These are phyloP conservation scores for Heliconius hortense DNA, from an alignment of 2,888 invertebrate genomes.

Conservation along the genomic window DNA sequence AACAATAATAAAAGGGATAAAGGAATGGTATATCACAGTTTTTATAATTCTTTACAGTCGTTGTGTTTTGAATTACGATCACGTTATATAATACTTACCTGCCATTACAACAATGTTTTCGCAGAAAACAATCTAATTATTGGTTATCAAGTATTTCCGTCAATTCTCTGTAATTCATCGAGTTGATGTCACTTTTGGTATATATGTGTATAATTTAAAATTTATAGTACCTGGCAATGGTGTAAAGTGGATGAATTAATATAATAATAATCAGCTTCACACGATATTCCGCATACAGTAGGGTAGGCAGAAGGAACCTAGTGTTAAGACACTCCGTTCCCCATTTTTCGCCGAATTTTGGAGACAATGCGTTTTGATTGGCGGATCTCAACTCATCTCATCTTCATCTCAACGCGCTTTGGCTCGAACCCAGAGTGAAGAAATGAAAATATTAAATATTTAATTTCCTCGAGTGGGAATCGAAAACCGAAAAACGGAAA, in stretches of 20 bases:
- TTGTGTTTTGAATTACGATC: conserved; percentile 6
- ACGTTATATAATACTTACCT: conserved; percentile 19
- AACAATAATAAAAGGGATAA: neutral
- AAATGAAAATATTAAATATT: no score
- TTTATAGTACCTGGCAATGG: neutral
- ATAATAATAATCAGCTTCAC: no score
- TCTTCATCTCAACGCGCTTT: no score
- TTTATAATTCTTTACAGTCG: neutral
- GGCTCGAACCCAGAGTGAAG: no score
- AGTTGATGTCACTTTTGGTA: neutral
- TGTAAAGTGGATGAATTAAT: neutral
- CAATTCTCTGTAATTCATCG: conserved; percentile 28
- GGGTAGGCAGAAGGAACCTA: no score
- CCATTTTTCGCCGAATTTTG: no score
- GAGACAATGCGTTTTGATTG: no score
- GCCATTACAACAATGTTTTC: conserved; percentile 24
- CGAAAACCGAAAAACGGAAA: no score
- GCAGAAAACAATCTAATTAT: conserved; percentile 27
- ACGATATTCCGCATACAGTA: no score
- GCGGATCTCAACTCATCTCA: no score
- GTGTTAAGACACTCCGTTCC: no score
- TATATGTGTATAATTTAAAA: neutral
- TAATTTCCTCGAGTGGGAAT: no score
- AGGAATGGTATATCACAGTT: neutral
- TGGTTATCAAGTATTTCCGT: conserved; percentile 39